Base-by-base conservation (phyloP, 1,140 invertebrate species). In the Drosophila grimshawi region DNA sequence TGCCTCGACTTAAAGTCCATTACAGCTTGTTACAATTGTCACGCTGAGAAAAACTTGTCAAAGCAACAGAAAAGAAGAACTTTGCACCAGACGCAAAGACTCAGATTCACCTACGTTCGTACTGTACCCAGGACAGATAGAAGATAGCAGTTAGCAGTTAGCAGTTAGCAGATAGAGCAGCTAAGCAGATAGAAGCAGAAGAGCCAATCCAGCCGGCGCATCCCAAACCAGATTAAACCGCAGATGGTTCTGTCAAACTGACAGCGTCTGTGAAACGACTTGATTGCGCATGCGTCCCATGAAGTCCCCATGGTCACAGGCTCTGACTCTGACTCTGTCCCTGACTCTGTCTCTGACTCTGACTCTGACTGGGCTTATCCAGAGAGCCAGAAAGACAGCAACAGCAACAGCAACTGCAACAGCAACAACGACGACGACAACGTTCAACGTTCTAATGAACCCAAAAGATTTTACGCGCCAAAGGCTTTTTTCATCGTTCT, bases 391-490 rank as follows among this genome's bases (percentile, higher is more conserved):
- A 19, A 33, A 11, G 30, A 4, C 62, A 45, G 11, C 19, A 19
- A 57, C 41, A 52, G 46, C 46, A 3, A 49, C 43, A 33, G 43
- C 33, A n/a, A n/a, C n/a, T n/a, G n/a, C n/a, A n/a, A n/a, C n/a
- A 3, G 35, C 19, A 41, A 33, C 65, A 33, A n/a, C 45, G 48
- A 55, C 70, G 41, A 60, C 64, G 55, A 68, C 67, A 71, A 80
- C 83, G 85, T 88, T 75, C 83, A 88, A 88, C 83, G 83, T 88
- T 88, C 83, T 88, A 88, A 88, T 88, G 85, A 88, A 88, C 83
- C 85, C 83, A 67, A 85, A 89, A 80, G 85, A 88, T 89, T 88
- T 88, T 85, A 88, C 85, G 83, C 83, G 80, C 83, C 83, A 89
- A 88, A 83, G 80, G 68, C 68, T 83, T 86, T 86, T 81, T 89